Base-by-base conservation (phyloP, 37 sponge, comb jelly and placozoan genomes). In the Theonella swinhoei region DNA sequence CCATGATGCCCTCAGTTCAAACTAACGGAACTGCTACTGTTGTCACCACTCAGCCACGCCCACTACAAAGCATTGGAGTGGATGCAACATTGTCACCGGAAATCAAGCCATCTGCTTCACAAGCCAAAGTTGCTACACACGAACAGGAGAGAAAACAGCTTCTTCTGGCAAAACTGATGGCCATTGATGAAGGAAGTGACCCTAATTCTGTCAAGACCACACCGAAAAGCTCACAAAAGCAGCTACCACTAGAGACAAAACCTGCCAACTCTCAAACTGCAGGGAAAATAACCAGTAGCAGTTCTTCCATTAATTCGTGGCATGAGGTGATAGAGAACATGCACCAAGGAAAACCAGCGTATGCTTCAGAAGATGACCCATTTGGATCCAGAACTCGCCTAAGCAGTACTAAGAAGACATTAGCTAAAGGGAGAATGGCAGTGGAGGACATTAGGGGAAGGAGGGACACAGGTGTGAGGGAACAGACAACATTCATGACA, bases 331-430 rank as follows among this genome's bases (percentile, higher is more conserved):
- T 91, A 2, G 87, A 92, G 74, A 95, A 95, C 73, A 70, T 95
- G 88, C 88, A 95, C 61, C 42, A 65, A 7, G 95, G 95, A 2
- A 72, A 67, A 61, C 95, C 95, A 39, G 92, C 95, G 9, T 42
- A 81, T 42, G 82, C 92, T 4, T 88, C 81, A 37, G 83, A 76
- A 5, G 82, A 91, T 33, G 92, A 94, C 68, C 90, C 89, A 39
- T 92, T 85, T 80, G 93, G 90, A 0, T 72, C 39, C n/a, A 69
- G 72, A 30, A 38, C 5, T 7, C 11, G 30, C 7, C 41, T 29
- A 11, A 72, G 40, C 39, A 72, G 39, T 11, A 11, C 54, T 22
- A 24, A 69, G 26, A 39, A 43, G 26, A 1, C 1, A 38, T 36
- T 22, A 43, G 28, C 39, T 75, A 4, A 39, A 3, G 14, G 47